Conservation (phyloP, 2,113 vertebrate genomes). For the Laticauda colubrina region DNA sequence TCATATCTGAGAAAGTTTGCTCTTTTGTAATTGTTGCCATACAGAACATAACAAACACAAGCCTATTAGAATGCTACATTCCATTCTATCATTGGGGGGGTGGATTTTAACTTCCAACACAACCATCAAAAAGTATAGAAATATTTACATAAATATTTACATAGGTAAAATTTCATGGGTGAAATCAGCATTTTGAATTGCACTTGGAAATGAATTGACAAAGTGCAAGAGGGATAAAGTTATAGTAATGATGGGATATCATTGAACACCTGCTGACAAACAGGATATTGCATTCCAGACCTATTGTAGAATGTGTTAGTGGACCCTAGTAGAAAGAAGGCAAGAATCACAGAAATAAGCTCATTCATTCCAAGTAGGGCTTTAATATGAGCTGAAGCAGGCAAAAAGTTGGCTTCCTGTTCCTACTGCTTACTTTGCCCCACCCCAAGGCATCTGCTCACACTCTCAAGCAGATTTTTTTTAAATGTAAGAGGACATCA, state of each 20-base stretch:
- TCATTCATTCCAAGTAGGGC: neutral
- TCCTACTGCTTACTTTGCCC: neutral
- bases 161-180: too few relatives aligned
- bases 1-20: too few relatives aligned
- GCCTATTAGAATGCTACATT: too few relatives aligned
- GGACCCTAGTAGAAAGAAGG: neutral
- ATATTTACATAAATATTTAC: too few relatives aligned
- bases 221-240: neutral
- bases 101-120: too few relatives aligned
- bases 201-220: neutral
- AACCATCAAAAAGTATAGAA: too few relatives aligned
- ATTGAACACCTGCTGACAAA: neutral
- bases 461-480: neutral
- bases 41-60: too few relatives aligned
- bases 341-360: too few relatives aligned
- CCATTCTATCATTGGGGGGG: too few relatives aligned
- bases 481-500: neutral
- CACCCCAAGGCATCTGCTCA: neutral
- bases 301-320: neutral
- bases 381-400: neutral
- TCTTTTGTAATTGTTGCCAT: too few relatives aligned
- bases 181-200: neutral
- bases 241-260: neutral
- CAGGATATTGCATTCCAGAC: neutral
- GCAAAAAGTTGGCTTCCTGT: neutral